These are phyloP conservation scores for Ameiurus melas DNA, from an alignment of 2,113 vertebrate genomes.

Conservation along the genomic window DNA sequence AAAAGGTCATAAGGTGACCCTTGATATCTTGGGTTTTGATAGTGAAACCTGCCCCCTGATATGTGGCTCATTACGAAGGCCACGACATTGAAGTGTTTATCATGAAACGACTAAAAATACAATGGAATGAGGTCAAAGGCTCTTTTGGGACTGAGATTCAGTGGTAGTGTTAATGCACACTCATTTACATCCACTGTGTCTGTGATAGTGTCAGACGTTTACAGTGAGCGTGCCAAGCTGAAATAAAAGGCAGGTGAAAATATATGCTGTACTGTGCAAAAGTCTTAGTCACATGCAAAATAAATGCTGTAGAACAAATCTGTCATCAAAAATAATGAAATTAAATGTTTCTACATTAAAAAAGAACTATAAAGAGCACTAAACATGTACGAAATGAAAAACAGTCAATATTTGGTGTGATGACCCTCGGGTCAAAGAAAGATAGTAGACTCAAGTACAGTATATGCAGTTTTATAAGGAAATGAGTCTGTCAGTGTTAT, in stretches of 20 bases:
- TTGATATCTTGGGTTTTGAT: conserved; percentile 39
- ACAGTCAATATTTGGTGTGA: too few species aligned
- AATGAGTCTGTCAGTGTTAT: too few species aligned
- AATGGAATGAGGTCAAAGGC: conserved; percentile 51
- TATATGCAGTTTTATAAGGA: too few species aligned
- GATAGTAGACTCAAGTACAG: too few species aligned
- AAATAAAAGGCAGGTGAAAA: not conserved
- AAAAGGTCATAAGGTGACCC: conserved; percentile 64
- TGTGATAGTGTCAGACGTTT: not conserved
- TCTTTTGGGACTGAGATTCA: conserved; percentile 42
- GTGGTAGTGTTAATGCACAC: conserved; percentile 40
- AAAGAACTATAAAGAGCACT: too few species aligned
- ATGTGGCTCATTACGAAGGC: conserved; percentile 20
- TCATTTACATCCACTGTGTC: conserved; percentile 44
- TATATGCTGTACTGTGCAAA: not conserved
- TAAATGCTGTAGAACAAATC: too few species aligned
- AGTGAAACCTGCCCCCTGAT: conserved; percentile 12
- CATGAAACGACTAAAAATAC: conserved; percentile 51
- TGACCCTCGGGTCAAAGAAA: too few species aligned
- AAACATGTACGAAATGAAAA: too few species aligned
- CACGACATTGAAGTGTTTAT: conserved; percentile 23
- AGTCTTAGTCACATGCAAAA: too few species aligned
- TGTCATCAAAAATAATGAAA: too few species aligned
- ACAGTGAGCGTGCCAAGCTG: not conserved
- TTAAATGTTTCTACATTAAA: too few species aligned